phyloP scores from a whole-genome alignment of 2,113 vertebrate genomes.

The Ptychochromis oligacanthus region DNA sequence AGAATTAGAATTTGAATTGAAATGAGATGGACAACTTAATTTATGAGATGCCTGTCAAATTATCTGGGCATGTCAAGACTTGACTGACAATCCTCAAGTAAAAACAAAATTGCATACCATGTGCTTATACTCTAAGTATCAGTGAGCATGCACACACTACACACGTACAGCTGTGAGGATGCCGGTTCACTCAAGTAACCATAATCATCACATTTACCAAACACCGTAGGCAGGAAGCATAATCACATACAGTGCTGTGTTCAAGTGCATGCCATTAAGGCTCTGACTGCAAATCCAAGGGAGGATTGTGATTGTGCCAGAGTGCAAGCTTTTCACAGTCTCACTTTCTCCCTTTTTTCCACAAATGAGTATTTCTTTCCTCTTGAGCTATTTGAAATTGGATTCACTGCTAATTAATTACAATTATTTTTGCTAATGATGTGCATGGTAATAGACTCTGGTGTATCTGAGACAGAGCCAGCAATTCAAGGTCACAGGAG shows the following conservation, averaged over 20 bases:
- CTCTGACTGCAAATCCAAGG: constrained; percentile 40
- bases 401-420: constrained; percentile 78
- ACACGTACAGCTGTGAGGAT: constrained; percentile 21
- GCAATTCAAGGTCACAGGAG: constrained; percentile 68
- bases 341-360: constrained; percentile 25
- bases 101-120: constrained; percentile 8
- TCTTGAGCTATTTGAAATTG: constrained; percentile 70
- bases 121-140: neutral
- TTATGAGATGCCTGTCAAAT: constrained; percentile 49
- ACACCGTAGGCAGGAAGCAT: constrained; percentile 52
- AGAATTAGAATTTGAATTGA: constrained; percentile 42
- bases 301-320: constrained; percentile 54
- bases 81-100: constrained; percentile 27
- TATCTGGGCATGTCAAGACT: constrained; percentile 38
- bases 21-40: constrained; percentile 56
- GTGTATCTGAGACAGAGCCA: constrained; percentile 59
- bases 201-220: constrained; percentile 63
- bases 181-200: constrained; percentile 38
- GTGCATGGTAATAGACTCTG: constrained; percentile 54
- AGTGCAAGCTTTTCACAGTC: constrained; percentile 59
- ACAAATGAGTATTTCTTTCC: constrained; percentile 42
- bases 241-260: constrained; percentile 50
- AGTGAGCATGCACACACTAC: neutral
- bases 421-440: constrained; percentile 79
- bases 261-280: constrained; percentile 52